A percentile compares a stretch with the other conserved stretches of the same genome.
Evolutionary conservation across 1,140 invertebrate genomes (phyloP).

Genomic region (Schlechtendalia chinensis): DNA sequence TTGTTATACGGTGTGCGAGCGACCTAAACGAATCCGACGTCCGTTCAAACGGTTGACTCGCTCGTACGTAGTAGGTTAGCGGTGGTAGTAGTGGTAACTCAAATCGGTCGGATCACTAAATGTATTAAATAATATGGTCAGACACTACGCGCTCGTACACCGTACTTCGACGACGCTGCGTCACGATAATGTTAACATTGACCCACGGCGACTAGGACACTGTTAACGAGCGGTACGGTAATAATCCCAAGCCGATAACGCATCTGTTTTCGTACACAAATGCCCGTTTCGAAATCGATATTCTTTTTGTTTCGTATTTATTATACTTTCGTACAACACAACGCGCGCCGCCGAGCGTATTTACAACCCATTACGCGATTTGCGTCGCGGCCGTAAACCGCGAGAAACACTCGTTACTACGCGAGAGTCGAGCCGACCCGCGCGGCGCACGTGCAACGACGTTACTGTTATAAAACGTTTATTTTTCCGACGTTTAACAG

Average conservation of each 20-base stretch:
- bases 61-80: not conserved
- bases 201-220: not conserved
- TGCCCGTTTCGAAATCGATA: not conserved
- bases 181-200: conserved; percentile 16
- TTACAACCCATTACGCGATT: not conserved
- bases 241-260: not conserved
- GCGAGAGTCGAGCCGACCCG: too few species aligned
- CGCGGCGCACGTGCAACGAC: too few species aligned
- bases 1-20: not conserved
- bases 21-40: conserved; percentile 33
- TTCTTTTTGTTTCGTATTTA: not conserved
- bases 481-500: too few species aligned
- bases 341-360: not conserved
- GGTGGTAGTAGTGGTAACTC: not conserved
- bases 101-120: conserved; percentile 9
- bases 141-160: not conserved
- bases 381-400: not conserved
- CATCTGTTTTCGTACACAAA: not conserved
- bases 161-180: not conserved
- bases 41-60: conserved; percentile 9
- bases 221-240: too few species aligned
- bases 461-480: too few species aligned
- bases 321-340: not conserved
- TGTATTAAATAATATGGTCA: conserved; percentile 19
- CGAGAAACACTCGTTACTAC: too few species aligned